A percentile compares a stretch with the other conserved stretches of the same genome.
Conservation (phyloP, 1,140 invertebrate species). For the Choristoneura fumiferana region DNA sequence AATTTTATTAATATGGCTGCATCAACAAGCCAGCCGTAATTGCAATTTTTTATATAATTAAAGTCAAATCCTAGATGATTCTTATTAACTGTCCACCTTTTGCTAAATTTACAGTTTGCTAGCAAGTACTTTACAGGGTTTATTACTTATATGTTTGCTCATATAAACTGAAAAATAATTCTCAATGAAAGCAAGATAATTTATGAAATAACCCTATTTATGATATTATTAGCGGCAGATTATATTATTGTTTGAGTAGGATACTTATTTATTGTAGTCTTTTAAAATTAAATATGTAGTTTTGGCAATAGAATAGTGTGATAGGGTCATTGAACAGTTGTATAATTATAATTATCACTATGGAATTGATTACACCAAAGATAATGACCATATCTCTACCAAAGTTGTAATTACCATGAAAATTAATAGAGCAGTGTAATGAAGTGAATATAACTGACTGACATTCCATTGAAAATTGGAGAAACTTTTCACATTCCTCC, state of each 20-base stretch:
- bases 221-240: conserved; percentile 11
- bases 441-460: conserved; percentile 2
- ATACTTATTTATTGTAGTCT: conserved; percentile 10
- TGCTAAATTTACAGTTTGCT: background rate
- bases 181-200: background rate
- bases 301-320: conserved; percentile 5
- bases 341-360: conserved; percentile 28
- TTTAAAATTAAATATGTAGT: conserved; percentile 1
- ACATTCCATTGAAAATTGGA: conserved; percentile 5
- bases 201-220: conserved; percentile 10
- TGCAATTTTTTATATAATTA: too few species aligned
- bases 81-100: too few species aligned
- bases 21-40: too few species aligned
- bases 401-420: conserved; percentile 27
- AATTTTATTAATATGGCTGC: too few species aligned
- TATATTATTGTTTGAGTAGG: conserved; percentile 12
- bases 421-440: background rate
- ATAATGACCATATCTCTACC: conserved; percentile 27
- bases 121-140: conserved; percentile 10
- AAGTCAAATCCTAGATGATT: too few species aligned
- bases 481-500: too few species aligned
- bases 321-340: background rate
- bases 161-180: background rate
- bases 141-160: conserved; percentile 14
- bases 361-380: conserved; percentile 40